Percentiles rank a stretch among this genome's conserved stretches.
Conservation (phyloP, 2,113 vertebrate genomes). For the Sminthopsis crassicaudata region DNA sequence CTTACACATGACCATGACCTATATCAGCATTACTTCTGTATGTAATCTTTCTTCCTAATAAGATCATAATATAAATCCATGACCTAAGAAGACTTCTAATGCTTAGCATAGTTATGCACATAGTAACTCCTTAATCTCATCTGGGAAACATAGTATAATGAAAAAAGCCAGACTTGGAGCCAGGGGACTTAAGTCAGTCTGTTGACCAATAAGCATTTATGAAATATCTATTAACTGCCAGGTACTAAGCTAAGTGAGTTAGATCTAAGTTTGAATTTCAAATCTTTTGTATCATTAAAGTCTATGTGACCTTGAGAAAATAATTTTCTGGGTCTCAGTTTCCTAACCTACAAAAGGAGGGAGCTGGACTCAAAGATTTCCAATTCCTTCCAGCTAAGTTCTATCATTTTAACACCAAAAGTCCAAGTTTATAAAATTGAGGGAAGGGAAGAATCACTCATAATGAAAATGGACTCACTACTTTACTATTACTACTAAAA, state of each 20-base stretch:
- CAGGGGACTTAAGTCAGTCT: not conserved
- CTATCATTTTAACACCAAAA: not conserved
- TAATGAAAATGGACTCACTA: not conserved
- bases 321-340: slow-evolving; percentile 5
- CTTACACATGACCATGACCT: not conserved
- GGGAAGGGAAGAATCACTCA: not conserved
- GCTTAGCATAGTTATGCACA: not conserved
- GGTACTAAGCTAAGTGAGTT: not conserved
- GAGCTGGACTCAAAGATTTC: not conserved
- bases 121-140: not conserved
- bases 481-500: not conserved
- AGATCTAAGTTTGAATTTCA: not conserved
- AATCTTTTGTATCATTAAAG: not conserved
- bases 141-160: not conserved
- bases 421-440: not conserved
- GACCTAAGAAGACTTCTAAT: not conserved
- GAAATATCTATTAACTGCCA: not conserved
- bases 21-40: not conserved
- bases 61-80: not conserved
- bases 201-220: not conserved
- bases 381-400: not conserved
- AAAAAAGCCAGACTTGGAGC: not conserved
- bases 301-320: not conserved
- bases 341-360: not conserved
- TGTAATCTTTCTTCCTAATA: not conserved